Conservation (phyloP, 2,113 vertebrate species). For the Ptilorrhoa leucosticta region DNA sequence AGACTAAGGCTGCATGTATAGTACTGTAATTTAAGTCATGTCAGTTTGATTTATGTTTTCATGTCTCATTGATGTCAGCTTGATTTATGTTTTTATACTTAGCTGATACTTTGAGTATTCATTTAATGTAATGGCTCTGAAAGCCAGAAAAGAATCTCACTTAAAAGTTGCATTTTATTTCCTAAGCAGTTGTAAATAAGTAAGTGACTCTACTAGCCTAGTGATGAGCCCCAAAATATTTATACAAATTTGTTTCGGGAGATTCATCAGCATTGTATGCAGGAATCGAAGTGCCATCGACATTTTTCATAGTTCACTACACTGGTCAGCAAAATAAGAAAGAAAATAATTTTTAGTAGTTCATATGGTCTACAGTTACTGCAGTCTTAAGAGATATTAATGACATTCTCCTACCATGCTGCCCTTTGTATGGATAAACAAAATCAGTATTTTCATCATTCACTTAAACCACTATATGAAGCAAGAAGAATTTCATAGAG, state of each 20-base stretch:
- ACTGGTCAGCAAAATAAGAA: not conserved
- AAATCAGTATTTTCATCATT: not conserved
- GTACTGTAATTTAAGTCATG: not conserved
- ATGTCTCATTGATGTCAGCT: not conserved
- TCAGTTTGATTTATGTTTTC: not conserved
- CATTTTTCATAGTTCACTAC: not conserved
- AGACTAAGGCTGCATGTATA: not conserved
- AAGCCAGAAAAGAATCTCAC: not conserved
- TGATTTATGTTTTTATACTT: not conserved
- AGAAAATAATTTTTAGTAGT: not conserved
- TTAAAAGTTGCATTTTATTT: not conserved
- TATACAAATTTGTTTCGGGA: not conserved
- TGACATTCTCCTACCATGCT: rapidly evolving
- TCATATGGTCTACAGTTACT: not conserved
- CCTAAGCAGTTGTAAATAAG: not conserved
- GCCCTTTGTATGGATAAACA: not conserved
- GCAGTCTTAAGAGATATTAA: not conserved
- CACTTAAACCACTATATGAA: not conserved
- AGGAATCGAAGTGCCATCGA: not conserved
- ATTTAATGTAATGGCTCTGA: not conserved
- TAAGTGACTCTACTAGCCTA: not conserved
- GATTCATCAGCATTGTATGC: rapidly evolving
- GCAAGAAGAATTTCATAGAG: not conserved
- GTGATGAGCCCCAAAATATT: not conserved
- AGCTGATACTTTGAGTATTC: not conserved